Evolutionary conservation across 2,888 invertebrate genomes (phyloP).

Genomic region (Drepanosiphum platanoidis): DNA sequence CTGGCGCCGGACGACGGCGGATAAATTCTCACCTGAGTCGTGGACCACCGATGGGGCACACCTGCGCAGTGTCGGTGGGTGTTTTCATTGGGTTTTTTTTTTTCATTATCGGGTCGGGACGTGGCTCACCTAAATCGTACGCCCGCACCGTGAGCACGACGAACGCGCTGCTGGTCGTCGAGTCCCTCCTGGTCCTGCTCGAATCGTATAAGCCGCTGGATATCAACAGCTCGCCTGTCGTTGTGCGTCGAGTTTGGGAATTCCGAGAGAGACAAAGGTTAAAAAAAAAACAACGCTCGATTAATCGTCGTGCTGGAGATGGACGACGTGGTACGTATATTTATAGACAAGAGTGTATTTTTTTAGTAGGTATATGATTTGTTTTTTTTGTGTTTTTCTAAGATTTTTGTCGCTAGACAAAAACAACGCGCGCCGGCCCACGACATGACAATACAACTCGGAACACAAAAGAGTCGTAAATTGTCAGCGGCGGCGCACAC

Average conservation of each 20-base stretch:
- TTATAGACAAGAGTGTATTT: background rate
- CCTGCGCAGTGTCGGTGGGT: too few species aligned
- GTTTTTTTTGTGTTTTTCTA: too few species aligned
- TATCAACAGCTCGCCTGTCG: slow-evolving; percentile 48
- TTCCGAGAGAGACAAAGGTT: background rate
- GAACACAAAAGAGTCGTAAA: slow-evolving; percentile 59
- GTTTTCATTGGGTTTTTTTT: too few species aligned
- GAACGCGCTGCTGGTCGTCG: slow-evolving; percentile 54
- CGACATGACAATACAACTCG: slow-evolving; percentile 31
- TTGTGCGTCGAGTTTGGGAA: too few species aligned
- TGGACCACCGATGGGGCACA: slow-evolving; percentile 79
- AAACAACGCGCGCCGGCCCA: slow-evolving; percentile 9
- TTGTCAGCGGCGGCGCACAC: slow-evolving; percentile 30
- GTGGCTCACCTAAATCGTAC: slow-evolving; percentile 76
- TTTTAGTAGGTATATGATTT: too few species aligned
- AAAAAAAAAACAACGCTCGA: slow-evolving; percentile 17
- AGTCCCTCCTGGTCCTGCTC: slow-evolving; percentile 63
- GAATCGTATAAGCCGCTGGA: slow-evolving; percentile 45
- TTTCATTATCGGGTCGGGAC: too few species aligned
- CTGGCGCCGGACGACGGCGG: slow-evolving; percentile 81
- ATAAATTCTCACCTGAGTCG: slow-evolving; percentile 79
- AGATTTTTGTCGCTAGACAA: background rate
- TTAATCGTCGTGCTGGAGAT: background rate
- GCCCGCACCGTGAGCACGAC: slow-evolving; percentile 79
- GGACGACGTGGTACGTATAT: too few species aligned